Evolutionary conservation across 2,888 invertebrate species (phyloP), one percentile per base, ranked within the genome.

Genomic region (Scaptomyza cyrtandrae): DNA sequence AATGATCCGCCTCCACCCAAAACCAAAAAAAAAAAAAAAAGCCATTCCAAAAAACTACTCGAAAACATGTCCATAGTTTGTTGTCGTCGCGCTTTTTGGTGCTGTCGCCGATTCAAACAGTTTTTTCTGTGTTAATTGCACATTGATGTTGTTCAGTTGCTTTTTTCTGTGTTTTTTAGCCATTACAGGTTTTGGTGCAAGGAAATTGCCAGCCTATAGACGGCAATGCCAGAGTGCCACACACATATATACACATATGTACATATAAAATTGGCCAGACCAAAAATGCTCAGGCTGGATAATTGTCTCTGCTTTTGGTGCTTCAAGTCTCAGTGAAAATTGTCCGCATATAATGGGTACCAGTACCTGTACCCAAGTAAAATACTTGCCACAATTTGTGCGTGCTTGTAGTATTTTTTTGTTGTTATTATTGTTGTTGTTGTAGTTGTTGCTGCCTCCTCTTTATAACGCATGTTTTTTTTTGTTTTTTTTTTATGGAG

Each of bases 281-380:
- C 81, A 77, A 86, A 81, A 84, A 52, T 78, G 82, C 52, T 59
- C 60, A 63, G 49, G 41, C 41, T 16, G 64, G 75, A 73, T 88
- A 88, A 88, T 83, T 82, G 86, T 79, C 56, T 70, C 77, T 71
- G 66, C 61, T 63, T 83, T 79, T 82, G 79, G 79, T 64, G 35
- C 57, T 39, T 39, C 16, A 54, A 59, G n/a, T 69, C 69, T 55
- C 58, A 76, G 88, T 82, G 86, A 83, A 83, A 83, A 83, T 88
- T 68, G 71, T 53, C 54, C 68, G 70, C 55, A 52, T 59, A 19
- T 14, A 39, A 19, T 58, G 14, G 54, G 31, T 60, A 33, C 3
- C 9, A 19, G 41, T 35, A 54, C 39, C 46, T n/a, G 27, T 27
- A 24, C 16, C 44, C 59, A 50, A 59, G 33, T 52, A 16, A 35